Base-by-base conservation (phyloP, 2,888 invertebrate genomes). In the Pteria penguin region DNA sequence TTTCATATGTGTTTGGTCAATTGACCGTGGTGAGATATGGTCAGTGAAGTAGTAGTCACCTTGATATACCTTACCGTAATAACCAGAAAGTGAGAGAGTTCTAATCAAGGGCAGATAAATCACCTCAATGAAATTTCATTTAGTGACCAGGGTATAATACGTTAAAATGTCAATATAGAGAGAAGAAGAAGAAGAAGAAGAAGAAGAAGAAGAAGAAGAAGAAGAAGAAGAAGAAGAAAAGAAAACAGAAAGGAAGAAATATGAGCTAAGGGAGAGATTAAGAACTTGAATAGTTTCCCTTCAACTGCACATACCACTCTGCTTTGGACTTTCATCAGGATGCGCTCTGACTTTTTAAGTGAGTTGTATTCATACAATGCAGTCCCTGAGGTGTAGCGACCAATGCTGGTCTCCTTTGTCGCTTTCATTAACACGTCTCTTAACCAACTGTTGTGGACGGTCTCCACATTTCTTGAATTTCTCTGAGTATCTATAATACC, bases 401-500 rank as follows among this genome's bases (percentile, higher is more conserved):
- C 57, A 22, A 68, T 32, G 18, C 68, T 68, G 4, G 68, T 55
- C 31, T 68, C 68, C 57, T 27, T 55, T 26, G 57, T 31, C 8
- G 68, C 55, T 11, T 24, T 33, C 18, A 57, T 57, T 24, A 68
- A 26, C 4, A 68, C 24, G 26, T 68, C 68, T 22, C 33, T 29
- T 11, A 68, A 57, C 57, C 31, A 31, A 32, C 68, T 68, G 8
- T 57, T 33, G 14, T 32, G 2, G 11, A 31, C 57, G 14, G 18
- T 26, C 33, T 68, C 68, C 0, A 29, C 33, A n/a, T 57, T 55
- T n/a, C 68, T 29, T 14, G 68, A 33, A 2, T 31, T 57, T 57
- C 32, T 57, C 57, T 68, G 68, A 1, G 68, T 57, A 22, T 68
- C 68, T 31, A 68, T 31, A 26, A 68, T 68, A n/a, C 68, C 68